A percentile compares a stretch with the other conserved stretches of the same genome.
Conservation (phyloP, 2,888 invertebrate species). For the Lycaena phlaeas region DNA sequence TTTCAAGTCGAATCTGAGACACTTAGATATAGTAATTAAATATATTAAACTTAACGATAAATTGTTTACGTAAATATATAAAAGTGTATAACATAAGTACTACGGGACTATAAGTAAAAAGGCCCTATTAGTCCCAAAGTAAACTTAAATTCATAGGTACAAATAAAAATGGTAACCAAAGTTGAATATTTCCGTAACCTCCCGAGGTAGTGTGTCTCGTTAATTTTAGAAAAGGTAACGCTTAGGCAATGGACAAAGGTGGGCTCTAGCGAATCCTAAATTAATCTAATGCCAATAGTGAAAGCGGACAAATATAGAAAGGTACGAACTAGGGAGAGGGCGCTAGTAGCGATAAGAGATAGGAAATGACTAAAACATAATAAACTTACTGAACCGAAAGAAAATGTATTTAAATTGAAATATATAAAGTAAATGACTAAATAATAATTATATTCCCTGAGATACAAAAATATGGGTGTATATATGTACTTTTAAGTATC, state of each 20-base stretch:
- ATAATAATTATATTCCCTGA: no score
- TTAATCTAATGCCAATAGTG: slow-evolving; percentile 38
- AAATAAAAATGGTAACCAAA: slow-evolving; percentile 9
- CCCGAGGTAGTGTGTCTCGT: slow-evolving; percentile 15
- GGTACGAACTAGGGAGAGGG: background rate
- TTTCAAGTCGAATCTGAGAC: background rate
- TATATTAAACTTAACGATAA: no score
- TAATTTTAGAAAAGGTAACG: slow-evolving; percentile 17
- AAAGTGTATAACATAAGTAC: no score
- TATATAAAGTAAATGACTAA: no score
- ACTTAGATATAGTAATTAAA: background rate
- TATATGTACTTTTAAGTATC: no score
- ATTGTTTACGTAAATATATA: no score
- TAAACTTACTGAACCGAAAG: background rate
- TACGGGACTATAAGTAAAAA: no score
- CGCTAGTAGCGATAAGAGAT: background rate
- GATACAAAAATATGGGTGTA: no score
- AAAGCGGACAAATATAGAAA: background rate
- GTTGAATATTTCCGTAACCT: background rate
- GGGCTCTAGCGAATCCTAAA: slow-evolving; percentile 65
- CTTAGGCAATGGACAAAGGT: slow-evolving; percentile 25
- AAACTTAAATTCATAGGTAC: no score
- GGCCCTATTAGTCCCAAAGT: no score
- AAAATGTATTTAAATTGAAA: no score
- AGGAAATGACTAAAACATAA: no score